These are phyloP conservation scores for Nowickia ferox DNA, from an alignment of 2,888 invertebrate species.

Conservation along the genomic window DNA sequence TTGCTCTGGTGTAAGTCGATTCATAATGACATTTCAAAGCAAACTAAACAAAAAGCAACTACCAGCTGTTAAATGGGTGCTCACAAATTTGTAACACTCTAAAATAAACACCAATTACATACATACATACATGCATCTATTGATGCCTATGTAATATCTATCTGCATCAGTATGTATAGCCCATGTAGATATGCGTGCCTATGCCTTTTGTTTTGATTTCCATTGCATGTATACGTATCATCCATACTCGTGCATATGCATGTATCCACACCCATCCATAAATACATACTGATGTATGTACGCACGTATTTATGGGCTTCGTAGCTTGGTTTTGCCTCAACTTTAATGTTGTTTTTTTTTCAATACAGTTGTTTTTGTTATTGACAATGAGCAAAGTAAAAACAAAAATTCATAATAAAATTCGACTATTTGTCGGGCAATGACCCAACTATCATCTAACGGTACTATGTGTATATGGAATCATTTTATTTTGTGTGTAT, in stretches of 20 bases:
- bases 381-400: constrained; percentile 11
- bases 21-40: no score
- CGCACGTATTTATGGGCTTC: background rate
- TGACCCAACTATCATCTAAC: constrained; percentile 46
- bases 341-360: constrained; percentile 6
- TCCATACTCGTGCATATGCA: constrained; percentile 5
- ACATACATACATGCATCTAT: background rate
- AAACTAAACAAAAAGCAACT: no score
- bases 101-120: no score
- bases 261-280: background rate
- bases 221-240: background rate
- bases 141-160: background rate
- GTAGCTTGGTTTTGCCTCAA: constrained; percentile 5
- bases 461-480: constrained; percentile 14
- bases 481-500: background rate
- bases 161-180: background rate
- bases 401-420: constrained; percentile 15
- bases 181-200: background rate
- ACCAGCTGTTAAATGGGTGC: no score
- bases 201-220: background rate
- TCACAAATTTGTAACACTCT: no score
- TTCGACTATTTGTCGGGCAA: constrained; percentile 43
- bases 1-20: no score
- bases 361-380: constrained; percentile 1
- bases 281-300: background rate